Percentiles rank a stretch among this genome's conserved stretches.
Evolutionary conservation across 1,140 invertebrate species (phyloP).

Genomic region (Physella acuta): DNA sequence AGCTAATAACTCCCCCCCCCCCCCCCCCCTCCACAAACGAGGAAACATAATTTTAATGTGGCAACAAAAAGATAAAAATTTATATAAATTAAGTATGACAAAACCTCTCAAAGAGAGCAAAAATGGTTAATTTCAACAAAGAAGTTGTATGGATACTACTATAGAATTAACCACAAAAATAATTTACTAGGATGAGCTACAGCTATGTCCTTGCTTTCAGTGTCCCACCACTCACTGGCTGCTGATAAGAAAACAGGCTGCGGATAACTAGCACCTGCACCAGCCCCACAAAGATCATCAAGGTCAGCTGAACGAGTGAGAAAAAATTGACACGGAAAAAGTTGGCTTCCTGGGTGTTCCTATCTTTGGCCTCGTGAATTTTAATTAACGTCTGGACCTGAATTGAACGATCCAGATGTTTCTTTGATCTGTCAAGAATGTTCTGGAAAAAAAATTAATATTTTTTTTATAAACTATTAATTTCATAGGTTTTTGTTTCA

Average conservation of each 20-base stretch:
- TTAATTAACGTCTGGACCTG: constrained; percentile 74
- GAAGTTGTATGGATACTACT: too few species aligned
- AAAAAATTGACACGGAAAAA: constrained; percentile 74
- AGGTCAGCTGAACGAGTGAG: constrained; percentile 70
- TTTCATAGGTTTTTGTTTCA: too few species aligned
- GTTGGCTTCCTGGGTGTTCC: constrained; percentile 77
- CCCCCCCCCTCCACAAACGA: too few species aligned
- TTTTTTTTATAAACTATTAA: not conserved
- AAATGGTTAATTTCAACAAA: too few species aligned
- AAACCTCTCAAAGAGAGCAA: too few species aligned
- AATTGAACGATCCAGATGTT: constrained; percentile 67
- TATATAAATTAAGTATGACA: too few species aligned
- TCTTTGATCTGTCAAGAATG: constrained; percentile 66
- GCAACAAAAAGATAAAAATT: too few species aligned
- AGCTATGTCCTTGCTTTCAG: constrained; percentile 39
- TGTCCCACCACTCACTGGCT: constrained; percentile 26
- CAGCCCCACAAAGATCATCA: constrained; percentile 73
- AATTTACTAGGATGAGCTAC: too few species aligned
- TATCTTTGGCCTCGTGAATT: constrained; percentile 75
- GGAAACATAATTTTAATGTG: too few species aligned
- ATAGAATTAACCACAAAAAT: too few species aligned
- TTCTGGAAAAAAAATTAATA: constrained; percentile 53
- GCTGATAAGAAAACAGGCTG: constrained; percentile 70
- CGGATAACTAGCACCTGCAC: constrained; percentile 70
- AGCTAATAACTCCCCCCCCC: too few species aligned